Base-by-base conservation (phyloP, 2,797 vertebrate species). In the Sebastolobus alascanus region DNA sequence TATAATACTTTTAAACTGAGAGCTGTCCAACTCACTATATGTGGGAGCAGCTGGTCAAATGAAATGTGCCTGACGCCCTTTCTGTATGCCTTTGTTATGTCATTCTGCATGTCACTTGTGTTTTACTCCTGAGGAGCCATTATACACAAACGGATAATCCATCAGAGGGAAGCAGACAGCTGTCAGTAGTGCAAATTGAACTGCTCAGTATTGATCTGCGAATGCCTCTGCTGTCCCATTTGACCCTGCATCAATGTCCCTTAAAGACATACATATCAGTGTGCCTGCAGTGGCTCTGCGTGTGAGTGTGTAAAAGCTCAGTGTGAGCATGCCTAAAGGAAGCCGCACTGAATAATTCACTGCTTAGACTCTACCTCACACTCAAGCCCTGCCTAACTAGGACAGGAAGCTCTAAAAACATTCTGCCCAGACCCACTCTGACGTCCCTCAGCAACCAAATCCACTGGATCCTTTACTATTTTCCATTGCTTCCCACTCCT, bases 341-440 rank as follows among this genome's bases (percentile, higher is more conserved):
- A 91, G 83, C 85, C 65, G 80, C 84, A 58, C 78, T 94, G 87
- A 95, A 95, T 96, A 91, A 96, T 95, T 95, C 87, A 95, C 89
- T 74, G 86, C 84, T 83, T 63, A 86, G 82, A 90, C 87, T 91
- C 80, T 54, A 82, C 82, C 90, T 89, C 85, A 90, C 85, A 83
- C 84, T 92, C 75, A 79, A 85, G 80, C 72, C 52, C 59, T 69
- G 77, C 61, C 79, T 92, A 95, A 94, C 90, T 92, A 91, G 90
- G 92, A 90, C 90, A 90, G 68, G 72, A 70, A 89, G 87, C 88
- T 90, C 72, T 84, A 89, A 88, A 91, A 90, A 85, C 77, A 68
- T 68, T 74, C 77, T 76, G 71, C 76, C 83, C 77, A 73, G 60
- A 81, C 52, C 68, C 74, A 75, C 29, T 75, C 68, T 79, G 66